These are phyloP conservation scores for Lepidurus arcticus DNA, from an alignment of 1,140 invertebrate genomes.

Conservation along the genomic window DNA sequence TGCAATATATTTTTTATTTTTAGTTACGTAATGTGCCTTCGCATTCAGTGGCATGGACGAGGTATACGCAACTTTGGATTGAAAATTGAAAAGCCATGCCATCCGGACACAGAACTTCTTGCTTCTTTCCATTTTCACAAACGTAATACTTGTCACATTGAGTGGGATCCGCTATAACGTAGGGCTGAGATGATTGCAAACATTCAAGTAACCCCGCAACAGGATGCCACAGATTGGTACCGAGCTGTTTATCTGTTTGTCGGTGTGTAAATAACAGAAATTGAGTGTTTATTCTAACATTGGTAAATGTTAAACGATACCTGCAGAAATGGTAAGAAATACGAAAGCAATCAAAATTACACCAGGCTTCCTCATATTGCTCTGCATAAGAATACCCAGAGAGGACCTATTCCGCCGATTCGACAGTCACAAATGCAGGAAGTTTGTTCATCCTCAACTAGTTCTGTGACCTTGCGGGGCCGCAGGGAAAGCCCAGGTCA, in stretches of 20 bases:
- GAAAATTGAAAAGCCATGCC: slow-evolving; percentile 31
- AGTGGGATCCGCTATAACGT: background rate
- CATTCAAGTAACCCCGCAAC: background rate
- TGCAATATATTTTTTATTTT: slow-evolving; percentile 21
- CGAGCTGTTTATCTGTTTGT: background rate
- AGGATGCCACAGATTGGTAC: background rate
- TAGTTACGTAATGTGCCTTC: slow-evolving; percentile 15
- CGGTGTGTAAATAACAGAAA: background rate
- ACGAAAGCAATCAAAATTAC: background rate
- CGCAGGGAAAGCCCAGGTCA: background rate
- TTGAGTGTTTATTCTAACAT: background rate
- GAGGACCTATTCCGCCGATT: background rate
- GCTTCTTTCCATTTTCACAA: slow-evolving; percentile 28
- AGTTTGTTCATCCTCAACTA: background rate
- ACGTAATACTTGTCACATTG: slow-evolving; percentile 34
- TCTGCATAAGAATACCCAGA: background rate
- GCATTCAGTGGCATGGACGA: slow-evolving; percentile 11
- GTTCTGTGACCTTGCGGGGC: background rate
- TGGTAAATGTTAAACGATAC: background rate
- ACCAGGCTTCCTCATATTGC: background rate
- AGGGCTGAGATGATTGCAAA: background rate
- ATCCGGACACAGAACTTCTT: slow-evolving; percentile 22
- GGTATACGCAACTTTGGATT: slow-evolving; percentile 23
- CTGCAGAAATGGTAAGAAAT: background rate
- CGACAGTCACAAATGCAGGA: background rate